phyloP scores from a whole-genome alignment of 2,113 vertebrate species.

The Lipotes vexillifer region DNA sequence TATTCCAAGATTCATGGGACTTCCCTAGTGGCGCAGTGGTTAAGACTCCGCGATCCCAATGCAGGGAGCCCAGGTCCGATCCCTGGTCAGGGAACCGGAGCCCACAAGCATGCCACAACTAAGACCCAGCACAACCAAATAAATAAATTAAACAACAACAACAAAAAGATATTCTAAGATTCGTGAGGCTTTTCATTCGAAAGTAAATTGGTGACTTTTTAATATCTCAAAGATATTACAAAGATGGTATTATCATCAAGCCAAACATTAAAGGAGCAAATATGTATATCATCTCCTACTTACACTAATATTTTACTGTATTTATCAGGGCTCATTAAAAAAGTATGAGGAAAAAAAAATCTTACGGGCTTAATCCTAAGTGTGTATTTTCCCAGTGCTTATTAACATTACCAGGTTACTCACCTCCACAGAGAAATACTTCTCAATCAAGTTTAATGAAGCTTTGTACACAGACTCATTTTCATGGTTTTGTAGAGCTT shows the following conservation, averaged over 20 bases:
- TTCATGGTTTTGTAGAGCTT: constrained; percentile 94
- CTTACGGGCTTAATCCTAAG: not conserved
- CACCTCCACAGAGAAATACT: constrained; percentile 93
- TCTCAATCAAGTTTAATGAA: constrained; percentile 88
- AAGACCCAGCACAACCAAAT: too few species aligned
- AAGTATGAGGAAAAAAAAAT: not conserved
- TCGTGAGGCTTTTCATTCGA: not conserved
- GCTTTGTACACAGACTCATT: constrained; percentile 93
- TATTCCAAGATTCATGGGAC: not conserved
- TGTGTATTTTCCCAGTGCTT: not conserved
- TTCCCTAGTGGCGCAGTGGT: too few species aligned
- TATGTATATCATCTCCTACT: not conserved
- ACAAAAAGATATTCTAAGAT: not conserved
- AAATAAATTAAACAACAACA: too few species aligned
- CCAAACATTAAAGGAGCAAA: not conserved
- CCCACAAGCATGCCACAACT: too few species aligned
- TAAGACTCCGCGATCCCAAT: too few species aligned
- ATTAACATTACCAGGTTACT: constrained; percentile 38
- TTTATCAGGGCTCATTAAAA: not conserved
- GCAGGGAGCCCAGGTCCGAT: too few species aligned
- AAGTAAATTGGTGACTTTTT: not conserved
- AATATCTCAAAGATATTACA: not conserved
- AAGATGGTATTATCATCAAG: not conserved
- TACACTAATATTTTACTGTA: not conserved
- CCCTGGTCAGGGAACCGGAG: too few species aligned